phyloP scores from a whole-genome alignment of 2,888 invertebrate genomes.

The Agonum fuliginosum region DNA sequence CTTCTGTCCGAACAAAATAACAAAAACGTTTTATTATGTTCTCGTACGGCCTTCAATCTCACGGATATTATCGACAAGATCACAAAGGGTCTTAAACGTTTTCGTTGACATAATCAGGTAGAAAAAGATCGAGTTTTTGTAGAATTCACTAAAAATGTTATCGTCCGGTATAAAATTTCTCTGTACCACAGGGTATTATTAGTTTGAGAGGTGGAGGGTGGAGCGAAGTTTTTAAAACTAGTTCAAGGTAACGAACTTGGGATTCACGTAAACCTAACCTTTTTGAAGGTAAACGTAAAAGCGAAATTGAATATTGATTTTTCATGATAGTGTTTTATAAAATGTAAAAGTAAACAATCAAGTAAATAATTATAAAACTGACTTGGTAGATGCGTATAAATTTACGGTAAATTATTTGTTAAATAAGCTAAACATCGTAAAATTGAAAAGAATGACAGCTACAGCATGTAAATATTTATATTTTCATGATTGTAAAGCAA shows the following conservation, averaged over 20 bases:
- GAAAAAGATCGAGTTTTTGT: constrained; percentile 31
- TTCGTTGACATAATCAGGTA: constrained; percentile 34
- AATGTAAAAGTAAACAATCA: no score
- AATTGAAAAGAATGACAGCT: no score
- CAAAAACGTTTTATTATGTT: constrained; percentile 19
- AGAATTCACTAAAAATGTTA: constrained; percentile 14
- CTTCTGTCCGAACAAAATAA: constrained; percentile 1
- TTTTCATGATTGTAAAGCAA: no score
- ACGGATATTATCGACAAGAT: constrained; percentile 44
- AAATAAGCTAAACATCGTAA: no score
- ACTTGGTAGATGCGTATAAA: no score
- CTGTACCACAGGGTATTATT: constrained; percentile 30
- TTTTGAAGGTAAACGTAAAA: constrained; percentile 29
- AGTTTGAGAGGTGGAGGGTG: constrained; percentile 25
- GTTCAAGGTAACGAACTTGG: constrained; percentile 47
- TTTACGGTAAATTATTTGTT: no score
- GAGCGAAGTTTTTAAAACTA: constrained; percentile 34
- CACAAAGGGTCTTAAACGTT: constrained; percentile 30
- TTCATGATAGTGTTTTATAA: background rate
- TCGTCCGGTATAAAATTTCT: constrained; percentile 37
- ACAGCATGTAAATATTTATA: no score
- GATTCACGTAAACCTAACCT: constrained; percentile 25
- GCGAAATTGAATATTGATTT: constrained; percentile 30
- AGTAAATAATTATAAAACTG: no score
- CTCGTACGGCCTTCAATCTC: constrained; percentile 31